Evolutionary conservation across 1,140 invertebrate species (phyloP), one percentile per base, ranked within the genome.

Genomic region (Limonius californicus): DNA sequence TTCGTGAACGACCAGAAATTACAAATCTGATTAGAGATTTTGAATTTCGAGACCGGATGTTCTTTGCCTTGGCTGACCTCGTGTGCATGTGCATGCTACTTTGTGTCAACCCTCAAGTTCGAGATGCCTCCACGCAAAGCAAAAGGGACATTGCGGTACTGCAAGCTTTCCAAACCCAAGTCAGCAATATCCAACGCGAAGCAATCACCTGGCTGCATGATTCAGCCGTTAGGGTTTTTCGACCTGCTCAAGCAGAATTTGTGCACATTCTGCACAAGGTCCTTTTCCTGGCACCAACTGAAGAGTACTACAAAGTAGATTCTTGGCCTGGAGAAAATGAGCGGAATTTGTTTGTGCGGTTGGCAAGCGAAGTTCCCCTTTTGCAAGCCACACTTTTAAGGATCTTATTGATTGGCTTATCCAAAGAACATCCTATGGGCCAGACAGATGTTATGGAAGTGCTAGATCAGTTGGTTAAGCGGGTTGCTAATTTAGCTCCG

Each of bases 301-400:
- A 97, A 61, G 85, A 89, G 42, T 97, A 97, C 78, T 93, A 89
- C 71, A 94, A 92, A 72, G 84, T 90, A 62, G 96, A 98, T 77
- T 94, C 91, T 74, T 98, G 95, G 94, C 95, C 95, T 0, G 73
- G 91, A 3, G 96, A 98, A 75, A 85, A 85, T 18, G 94, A 97
- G 68, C 80, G 92, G 59, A 82, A 81, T 11, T 76, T 91, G 18
- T 88, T 94, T 62, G 82, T 96, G 68, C 80, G 93, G 53, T 76
- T 96, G 30, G 89, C 90, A 30, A 89, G 89, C 3, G 95, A 98
- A 80, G 88, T 94, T 11, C 94, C 94, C 1, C 79, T 97, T 15
- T 79, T 87, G 43, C 90, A 97, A 77, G 89, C 89, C 66, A 93
- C 92, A 0, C 76, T 98, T 12, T 80, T 94, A 43, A 79, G 89